Conservation (phyloP, 2,888 invertebrate genomes). For the Pristionchus entomophagus region DNA sequence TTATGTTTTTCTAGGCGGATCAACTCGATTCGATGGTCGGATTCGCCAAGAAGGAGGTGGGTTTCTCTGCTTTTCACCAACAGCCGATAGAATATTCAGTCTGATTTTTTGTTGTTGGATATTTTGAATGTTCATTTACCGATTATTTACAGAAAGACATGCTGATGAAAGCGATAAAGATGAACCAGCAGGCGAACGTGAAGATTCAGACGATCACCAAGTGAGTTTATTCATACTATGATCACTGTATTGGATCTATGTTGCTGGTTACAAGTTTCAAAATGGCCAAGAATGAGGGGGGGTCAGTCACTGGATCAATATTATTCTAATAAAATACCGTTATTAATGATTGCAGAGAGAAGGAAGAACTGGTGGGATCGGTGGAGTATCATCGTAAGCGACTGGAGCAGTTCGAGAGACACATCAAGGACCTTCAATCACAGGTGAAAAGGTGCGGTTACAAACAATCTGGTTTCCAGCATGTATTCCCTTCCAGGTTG, state of each 20-base stretch:
- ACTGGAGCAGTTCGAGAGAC: not conserved
- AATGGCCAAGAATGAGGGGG: too few species aligned
- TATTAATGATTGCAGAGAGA: slow-evolving; percentile 7
- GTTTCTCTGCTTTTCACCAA: not conserved
- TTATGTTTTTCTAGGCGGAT: not conserved
- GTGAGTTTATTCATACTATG: not conserved
- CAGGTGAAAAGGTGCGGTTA: not conserved
- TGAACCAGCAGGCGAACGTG: not conserved
- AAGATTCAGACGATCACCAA: not conserved
- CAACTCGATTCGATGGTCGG: slow-evolving; percentile 1
- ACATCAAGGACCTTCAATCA: not conserved
- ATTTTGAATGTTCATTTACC: too few species aligned
- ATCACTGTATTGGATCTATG: not conserved
- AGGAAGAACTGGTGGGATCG: not conserved
- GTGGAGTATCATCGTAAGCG: not conserved
- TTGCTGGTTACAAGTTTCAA: too few species aligned
- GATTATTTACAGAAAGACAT: slow-evolving; percentile 2
- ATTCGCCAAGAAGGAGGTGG: slow-evolving; percentile 1
- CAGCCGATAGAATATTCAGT: not conserved
- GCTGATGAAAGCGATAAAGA: not conserved
- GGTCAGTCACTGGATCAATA: too few species aligned
- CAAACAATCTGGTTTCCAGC: too few species aligned
- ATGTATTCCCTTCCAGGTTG: too few species aligned
- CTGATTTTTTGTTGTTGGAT: too few species aligned
- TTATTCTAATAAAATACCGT: too few species aligned